Evolutionary conservation across 64 coral and sea anemone genomes (phyloP), one percentile per base, ranked within the genome.

Genomic region (Acropora yongei): DNA sequence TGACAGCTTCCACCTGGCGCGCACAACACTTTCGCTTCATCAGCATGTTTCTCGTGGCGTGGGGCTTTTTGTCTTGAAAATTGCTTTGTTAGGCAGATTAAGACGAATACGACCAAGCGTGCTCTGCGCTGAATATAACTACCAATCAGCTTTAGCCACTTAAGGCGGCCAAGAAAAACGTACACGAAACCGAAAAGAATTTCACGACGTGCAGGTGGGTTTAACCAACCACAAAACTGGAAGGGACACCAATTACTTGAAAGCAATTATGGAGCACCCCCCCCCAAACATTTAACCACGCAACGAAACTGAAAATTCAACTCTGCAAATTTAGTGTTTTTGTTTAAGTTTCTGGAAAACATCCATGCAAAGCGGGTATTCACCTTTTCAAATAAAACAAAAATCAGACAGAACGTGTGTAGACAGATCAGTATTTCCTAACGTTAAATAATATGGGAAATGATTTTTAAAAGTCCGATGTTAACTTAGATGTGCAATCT

Each of bases 51-150:
- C 45, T 0, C 60, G 8, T 7, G 7, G 45, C 65, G 63, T 49
- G 82, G 82, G 44, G 75, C 2, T 19, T 71, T 71, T 71, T 48
- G 17, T 30, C n/a, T 16, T 85, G 43, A 72, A 69, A 78, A 85
- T 16, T 71, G 65, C 82, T 85, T 85, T 3, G 9, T 6, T 71
- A 67, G 57, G 41, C 39, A 76, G 9, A 76, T 43, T 4, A 39
- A 45, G 74, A 76, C 41, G 44, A 47, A 12, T 78, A 17, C 42
- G 14, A 8, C 11, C 43, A 18, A 41, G n/a, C 18, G 65, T 10
- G 45, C 10, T 49, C 8, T 3, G 16, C 2, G 45, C 65, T 49
- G 20, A 71, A 85, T 48, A 85, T 85, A 85, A 48, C 82, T 30
- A 20, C 65, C 63, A 85, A 85, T 85, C 61, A 48, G 17, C 43